Conservation (phyloP, 2,113 vertebrate genomes). For the Isurus oxyrinchus region DNA sequence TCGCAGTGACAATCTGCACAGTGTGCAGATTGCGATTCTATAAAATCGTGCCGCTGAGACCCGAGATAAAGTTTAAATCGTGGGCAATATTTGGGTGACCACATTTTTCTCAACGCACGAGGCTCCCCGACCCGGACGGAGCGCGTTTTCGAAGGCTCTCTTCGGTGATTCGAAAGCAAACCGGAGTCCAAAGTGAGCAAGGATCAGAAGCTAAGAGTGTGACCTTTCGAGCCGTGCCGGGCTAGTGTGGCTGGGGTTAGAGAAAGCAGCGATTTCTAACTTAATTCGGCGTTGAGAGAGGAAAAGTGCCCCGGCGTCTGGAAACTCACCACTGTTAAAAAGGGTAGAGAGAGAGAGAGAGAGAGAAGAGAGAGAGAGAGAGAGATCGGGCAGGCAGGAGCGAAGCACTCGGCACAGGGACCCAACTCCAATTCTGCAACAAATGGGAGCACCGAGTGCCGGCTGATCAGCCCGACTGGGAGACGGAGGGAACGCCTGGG, state of each 20-base stretch:
- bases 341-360: background rate
- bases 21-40: conserved; percentile 21
- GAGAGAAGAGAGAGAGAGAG: background rate
- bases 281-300: background rate
- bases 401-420: background rate
- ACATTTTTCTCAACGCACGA: background rate
- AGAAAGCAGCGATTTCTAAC: background rate
- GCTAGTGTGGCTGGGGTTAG: background rate
- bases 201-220: background rate
- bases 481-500: background rate
- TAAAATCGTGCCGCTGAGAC: background rate
- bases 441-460: conserved; percentile 20
- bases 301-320: background rate
- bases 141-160: background rate
- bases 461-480: background rate
- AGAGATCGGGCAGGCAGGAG: background rate
- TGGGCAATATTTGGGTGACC: background rate
- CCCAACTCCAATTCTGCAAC: background rate
- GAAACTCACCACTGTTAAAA: background rate
- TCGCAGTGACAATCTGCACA: background rate
- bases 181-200: background rate
- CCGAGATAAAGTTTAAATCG: background rate
- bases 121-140: background rate
- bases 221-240: background rate
- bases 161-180: background rate